Evolutionary conservation across 30 jellyfish, hydroid and myxozoan species (phyloP), one percentile per base, ranked within the genome.

Genomic region (Cassiopea andromeda): DNA sequence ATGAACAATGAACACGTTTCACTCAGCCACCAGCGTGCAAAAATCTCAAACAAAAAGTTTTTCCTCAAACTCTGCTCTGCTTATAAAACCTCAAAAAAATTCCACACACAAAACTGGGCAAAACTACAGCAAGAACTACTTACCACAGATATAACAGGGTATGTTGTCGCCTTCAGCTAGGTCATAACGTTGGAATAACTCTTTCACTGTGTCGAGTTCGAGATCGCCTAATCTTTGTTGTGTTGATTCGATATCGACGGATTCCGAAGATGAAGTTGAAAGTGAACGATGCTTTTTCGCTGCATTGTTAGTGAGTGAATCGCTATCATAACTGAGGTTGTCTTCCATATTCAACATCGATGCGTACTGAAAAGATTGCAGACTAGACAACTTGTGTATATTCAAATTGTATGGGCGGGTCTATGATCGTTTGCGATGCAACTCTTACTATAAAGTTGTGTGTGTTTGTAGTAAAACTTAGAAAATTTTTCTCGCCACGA

Each of bases 121-220:
- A 83, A 46, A 69, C 27, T 19, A 54, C 1, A 9, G 18, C 27
- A 48, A 46, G 46, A 49, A 47, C 19, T 10, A 78, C 98, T 90
- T 77, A 94, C 98, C 98, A 90, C 98, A 94, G 5, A 94, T 74
- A 49, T 83, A 95, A 69, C 98, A 94, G n/a, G 98, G 87, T 12
- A 94, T 95, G 67, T 90, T 97, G 64, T 94, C 98, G 43, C 98
- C 91, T 72, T 94, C 98, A 73, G 90, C 83, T 50, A 81, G 78
- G 89, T 94, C 98, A 69, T 94, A 94, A 75, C 92, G 89, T 77
- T 85, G 91, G 59, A 94, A 94, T 59, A 94, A 80, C 83, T 79
- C 97, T 83, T 94, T 89, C 16, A 94, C 98, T 19, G 97, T 80
- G 75, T 94, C 98, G 69, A 92, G 81, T 77, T 94, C 98, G 44